Evolutionary conservation across 1,140 invertebrate species (phyloP).

Genomic region (Caenorhabditis inopinata): DNA sequence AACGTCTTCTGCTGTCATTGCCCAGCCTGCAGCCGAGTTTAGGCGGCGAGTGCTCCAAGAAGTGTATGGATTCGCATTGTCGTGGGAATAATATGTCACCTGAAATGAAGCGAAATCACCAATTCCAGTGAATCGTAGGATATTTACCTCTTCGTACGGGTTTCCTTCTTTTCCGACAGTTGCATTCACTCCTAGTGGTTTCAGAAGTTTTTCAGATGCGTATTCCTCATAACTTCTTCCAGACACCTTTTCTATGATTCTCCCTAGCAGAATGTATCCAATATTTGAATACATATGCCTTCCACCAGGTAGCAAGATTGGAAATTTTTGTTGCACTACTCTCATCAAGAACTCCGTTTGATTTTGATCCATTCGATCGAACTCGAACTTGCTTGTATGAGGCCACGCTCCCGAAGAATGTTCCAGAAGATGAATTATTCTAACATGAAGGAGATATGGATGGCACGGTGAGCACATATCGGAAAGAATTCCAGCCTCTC

Average conservation of each 20-base stretch:
- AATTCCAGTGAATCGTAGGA: background rate
- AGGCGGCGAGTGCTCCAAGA: conserved; percentile 9
- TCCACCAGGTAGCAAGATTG: conserved; percentile 51
- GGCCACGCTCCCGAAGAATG: conserved; percentile 49
- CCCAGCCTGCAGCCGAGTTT: conserved; percentile 24
- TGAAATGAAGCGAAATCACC: background rate
- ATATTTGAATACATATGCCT: conserved; percentile 66
- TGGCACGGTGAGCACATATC: conserved; percentile 11
- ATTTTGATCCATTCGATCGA: background rate
- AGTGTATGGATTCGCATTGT: conserved; percentile 40
- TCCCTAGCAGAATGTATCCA: conserved; percentile 67
- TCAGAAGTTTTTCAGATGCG: conserved; percentile 60
- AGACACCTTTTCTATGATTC: conserved; percentile 64
- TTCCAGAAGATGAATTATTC: conserved; percentile 42
- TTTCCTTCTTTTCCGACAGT: conserved; percentile 15
- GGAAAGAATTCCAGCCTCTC: background rate
- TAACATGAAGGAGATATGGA: conserved; percentile 30
- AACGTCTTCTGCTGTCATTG: conserved; percentile 18
- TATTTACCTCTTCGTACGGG: background rate
- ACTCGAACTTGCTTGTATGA: conserved; percentile 36
- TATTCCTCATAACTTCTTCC: conserved; percentile 62
- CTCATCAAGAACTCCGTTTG: conserved; percentile 28
- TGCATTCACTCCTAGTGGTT: conserved; percentile 65
- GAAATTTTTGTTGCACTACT: background rate
- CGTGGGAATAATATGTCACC: conserved; percentile 50